Conservation (phyloP, 2,888 invertebrate species). For the Gastrophysa polygoni region DNA sequence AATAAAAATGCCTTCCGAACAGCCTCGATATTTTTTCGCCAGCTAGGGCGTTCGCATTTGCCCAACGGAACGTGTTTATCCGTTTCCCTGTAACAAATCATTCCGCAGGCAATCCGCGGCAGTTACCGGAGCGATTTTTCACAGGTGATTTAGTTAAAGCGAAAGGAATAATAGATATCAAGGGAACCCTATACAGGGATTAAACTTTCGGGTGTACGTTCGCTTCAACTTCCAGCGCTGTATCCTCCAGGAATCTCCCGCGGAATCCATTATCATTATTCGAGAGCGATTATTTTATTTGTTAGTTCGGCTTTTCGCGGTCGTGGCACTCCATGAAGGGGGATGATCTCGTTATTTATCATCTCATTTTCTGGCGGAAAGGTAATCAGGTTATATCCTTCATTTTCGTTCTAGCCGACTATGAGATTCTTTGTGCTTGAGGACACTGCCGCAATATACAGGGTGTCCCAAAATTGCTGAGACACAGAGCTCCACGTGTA, state of each 20-base stretch:
- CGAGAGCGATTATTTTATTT: slow-evolving; percentile 34
- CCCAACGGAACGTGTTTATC: slow-evolving; percentile 36
- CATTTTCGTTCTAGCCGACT: neutral
- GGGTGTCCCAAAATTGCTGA: too few relatives aligned
- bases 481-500: too few relatives aligned
- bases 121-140: slow-evolving; percentile 46
- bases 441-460: neutral
- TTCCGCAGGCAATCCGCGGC: slow-evolving; percentile 42
- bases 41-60: slow-evolving; percentile 22
- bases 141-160: slow-evolving; percentile 50
- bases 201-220: slow-evolving; percentile 37
- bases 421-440: neutral
- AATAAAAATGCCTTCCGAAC: too few relatives aligned
- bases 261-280: slow-evolving; percentile 36
- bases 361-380: neutral
- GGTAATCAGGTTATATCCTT: neutral
- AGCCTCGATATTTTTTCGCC: slow-evolving; percentile 13
- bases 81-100: slow-evolving; percentile 41
- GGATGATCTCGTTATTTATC: slow-evolving; percentile 5
- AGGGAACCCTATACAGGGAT: slow-evolving; percentile 43
- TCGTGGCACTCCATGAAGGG: slow-evolving; percentile 14
- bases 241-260: slow-evolving; percentile 27
- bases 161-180: slow-evolving; percentile 47
- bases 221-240: slow-evolving; percentile 23
- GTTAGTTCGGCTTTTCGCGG: slow-evolving; percentile 3